Percentiles rank a stretch among this genome's conserved stretches.
Evolutionary conservation across 2,888 invertebrate species (phyloP).

Genomic region (Alcis repandata): DNA sequence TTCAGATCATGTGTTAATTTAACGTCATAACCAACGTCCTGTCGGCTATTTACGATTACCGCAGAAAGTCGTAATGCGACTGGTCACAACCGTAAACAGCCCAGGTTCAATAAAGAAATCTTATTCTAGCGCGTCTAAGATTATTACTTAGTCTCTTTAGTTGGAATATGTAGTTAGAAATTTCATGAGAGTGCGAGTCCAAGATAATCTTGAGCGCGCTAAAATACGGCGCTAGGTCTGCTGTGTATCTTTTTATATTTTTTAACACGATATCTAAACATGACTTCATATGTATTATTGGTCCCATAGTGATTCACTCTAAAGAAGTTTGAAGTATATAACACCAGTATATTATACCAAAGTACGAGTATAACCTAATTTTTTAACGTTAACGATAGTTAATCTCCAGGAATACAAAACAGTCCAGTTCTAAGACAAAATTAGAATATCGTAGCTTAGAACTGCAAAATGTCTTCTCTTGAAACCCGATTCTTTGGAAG

Average conservation of each 20-base stretch:
- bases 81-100: slow-evolving; percentile 10
- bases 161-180: too few species aligned
- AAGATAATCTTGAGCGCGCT: not conserved
- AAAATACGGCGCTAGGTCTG: not conserved
- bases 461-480: not conserved
- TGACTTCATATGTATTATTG: too few species aligned
- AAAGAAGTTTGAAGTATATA: too few species aligned
- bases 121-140: not conserved
- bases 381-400: too few species aligned
- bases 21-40: slow-evolving; percentile 60
- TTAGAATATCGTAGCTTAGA: not conserved
- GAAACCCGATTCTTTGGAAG: slow-evolving; percentile 19
- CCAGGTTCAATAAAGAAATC: not conserved
- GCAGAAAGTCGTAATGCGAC: slow-evolving; percentile 63
- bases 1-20: slow-evolving; percentile 66
- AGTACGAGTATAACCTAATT: too few species aligned
- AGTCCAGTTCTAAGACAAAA: not conserved
- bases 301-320: too few species aligned
- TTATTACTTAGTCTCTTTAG: not conserved
- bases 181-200: too few species aligned
- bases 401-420: not conserved
- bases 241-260: too few species aligned
- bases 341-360: too few species aligned
- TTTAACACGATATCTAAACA: too few species aligned
- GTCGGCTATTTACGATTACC: slow-evolving; percentile 53